Conservation (phyloP, 2,797 vertebrate genomes). For the Eulemur albifrons region DNA sequence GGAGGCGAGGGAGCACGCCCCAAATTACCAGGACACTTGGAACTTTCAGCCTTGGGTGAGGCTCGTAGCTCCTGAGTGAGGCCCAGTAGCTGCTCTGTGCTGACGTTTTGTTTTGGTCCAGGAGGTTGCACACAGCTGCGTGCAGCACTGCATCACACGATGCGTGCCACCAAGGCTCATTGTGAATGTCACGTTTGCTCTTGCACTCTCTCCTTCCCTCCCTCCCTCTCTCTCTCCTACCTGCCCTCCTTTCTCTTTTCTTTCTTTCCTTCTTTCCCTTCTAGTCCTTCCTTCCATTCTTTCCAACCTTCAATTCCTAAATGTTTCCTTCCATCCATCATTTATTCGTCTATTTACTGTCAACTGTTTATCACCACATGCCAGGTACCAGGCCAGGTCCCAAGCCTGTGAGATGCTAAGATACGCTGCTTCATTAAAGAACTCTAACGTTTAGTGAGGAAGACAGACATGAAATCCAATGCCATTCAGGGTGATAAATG, state of each 20-base stretch:
- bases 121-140: background rate
- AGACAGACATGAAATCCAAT: background rate
- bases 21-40: background rate
- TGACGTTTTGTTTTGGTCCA: background rate
- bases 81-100: background rate
- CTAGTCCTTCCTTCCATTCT: background rate
- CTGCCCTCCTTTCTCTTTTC: background rate
- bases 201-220: background rate
- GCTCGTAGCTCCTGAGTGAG: background rate
- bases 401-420: background rate
- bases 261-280: too few species aligned
- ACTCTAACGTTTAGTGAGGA: background rate
- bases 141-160: too few species aligned
- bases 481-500: background rate
- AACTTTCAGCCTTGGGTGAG: background rate
- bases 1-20: background rate
- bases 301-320: background rate
- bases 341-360: background rate
- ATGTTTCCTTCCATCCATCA: background rate
- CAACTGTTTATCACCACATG: background rate
- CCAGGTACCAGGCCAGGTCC: background rate
- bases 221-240: background rate
- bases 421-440: background rate
- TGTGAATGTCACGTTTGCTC: rapidly evolving
- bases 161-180: background rate